phyloP scores from a whole-genome alignment of 2,797 vertebrate species.

The Pangasius sanitwongsei region DNA sequence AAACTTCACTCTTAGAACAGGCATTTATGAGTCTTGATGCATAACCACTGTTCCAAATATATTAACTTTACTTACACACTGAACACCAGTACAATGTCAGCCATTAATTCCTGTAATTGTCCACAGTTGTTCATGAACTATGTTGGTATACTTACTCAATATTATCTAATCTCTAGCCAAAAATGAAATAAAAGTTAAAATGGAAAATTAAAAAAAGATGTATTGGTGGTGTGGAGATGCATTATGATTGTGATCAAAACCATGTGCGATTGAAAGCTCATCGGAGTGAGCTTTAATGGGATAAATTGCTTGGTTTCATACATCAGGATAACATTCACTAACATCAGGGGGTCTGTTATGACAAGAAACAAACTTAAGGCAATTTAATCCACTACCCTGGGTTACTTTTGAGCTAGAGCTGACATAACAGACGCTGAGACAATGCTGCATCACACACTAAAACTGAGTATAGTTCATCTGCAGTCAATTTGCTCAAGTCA shows the following conservation, averaged over 20 bases:
- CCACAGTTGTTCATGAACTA: background rate
- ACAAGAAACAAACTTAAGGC: slow-evolving; percentile 41
- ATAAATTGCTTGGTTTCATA: background rate
- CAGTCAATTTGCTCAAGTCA: slow-evolving; percentile 9
- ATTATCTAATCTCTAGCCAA: background rate
- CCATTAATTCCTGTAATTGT: background rate
- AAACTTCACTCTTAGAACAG: background rate
- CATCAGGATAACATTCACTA: slow-evolving; percentile 4
- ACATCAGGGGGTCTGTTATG: slow-evolving; percentile 29
- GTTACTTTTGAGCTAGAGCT: slow-evolving; percentile 17
- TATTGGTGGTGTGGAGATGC: background rate
- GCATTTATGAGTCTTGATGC: background rate
- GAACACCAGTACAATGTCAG: background rate
- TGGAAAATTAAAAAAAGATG: background rate
- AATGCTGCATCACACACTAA: slow-evolving; percentile 11
- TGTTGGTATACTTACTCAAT: background rate
- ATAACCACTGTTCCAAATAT: background rate
- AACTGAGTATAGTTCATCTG: background rate
- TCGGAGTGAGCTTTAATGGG: background rate
- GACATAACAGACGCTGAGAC: slow-evolving; percentile 32
- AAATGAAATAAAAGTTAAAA: background rate
- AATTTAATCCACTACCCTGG: slow-evolving; percentile 34
- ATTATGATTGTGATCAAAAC: background rate
- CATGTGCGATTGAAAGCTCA: background rate
- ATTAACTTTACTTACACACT: background rate